Evolutionary conservation across 2,888 invertebrate species (phyloP), one percentile per base, ranked within the genome.

Genomic region (Pachymerium ferrugineum): DNA sequence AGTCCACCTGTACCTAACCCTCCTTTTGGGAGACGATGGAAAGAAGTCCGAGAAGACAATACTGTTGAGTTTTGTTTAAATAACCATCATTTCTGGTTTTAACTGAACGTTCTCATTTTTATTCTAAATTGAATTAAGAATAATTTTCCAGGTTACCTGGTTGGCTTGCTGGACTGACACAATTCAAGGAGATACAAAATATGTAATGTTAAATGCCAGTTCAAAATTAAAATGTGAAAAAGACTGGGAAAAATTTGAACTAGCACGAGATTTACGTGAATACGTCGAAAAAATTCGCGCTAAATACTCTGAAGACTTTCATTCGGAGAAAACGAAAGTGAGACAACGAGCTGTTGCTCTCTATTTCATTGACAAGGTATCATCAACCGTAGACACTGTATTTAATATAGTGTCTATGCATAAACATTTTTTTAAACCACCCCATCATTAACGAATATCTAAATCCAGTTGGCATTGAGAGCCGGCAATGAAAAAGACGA

Each of bases 401-500:
- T n/a, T n/a, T n/a, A n/a, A n/a, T n/a, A n/a, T n/a, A n/a, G n/a
- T n/a, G n/a, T n/a, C n/a, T n/a, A n/a, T n/a, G n/a, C n/a, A n/a
- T n/a, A n/a, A n/a, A n/a, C n/a, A n/a, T n/a, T n/a, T n/a, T 10
- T 16, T 69, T 12, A 35, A 35, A 35, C 14, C 10, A 35, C n/a
- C n/a, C 8, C 14, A 35, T 35, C 29, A 22, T 74, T 73, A n/a
- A n/a, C n/a, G 33, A 72, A 70, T 68, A 71, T 77, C 31, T n/a
- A n/a, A n/a, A n/a, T 78, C 38, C 71, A 85, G 83, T 86, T 99
- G 75, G 99, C 99, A n/a, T 86, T 99, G 79, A 94, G 99, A 88
- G 98, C 97, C 77, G 92, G 97, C 84, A 99, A 99, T 82, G 99
- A 99, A 84, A 99, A 99, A 83, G 99, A 99, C 81, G 97, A 97